Percentiles rank a stretch among this genome's conserved stretches.
Conservation (phyloP, 1,140 invertebrate species). For the Heliconius nattereri region DNA sequence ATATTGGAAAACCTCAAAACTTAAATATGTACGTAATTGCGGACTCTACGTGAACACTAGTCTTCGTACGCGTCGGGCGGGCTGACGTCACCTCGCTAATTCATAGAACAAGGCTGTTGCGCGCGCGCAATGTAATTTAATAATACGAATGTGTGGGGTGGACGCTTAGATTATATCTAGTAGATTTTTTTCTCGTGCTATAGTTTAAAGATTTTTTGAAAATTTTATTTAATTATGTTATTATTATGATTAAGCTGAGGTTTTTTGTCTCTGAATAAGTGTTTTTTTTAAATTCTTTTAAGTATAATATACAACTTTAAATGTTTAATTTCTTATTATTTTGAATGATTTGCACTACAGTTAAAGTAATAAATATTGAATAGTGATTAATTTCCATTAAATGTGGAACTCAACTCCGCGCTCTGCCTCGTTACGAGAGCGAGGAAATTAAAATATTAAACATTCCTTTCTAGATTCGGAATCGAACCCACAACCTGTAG, state of each 20-base stretch:
- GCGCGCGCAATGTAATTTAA: constrained; percentile 22
- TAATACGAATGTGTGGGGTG: constrained; percentile 25
- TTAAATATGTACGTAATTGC: neutral
- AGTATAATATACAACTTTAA: too few relatives aligned
- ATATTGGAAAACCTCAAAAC: constrained; percentile 4
- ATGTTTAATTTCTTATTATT: too few relatives aligned
- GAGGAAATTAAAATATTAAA: too few relatives aligned
- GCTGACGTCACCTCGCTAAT: constrained; percentile 31
- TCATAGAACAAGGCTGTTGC: constrained; percentile 36
- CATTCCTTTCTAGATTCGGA: too few relatives aligned
- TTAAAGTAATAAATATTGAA: too few relatives aligned
- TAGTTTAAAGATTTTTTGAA: neutral
- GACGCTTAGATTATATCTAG: neutral
- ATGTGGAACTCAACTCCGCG: too few relatives aligned
- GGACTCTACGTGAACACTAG: constrained; percentile 6
- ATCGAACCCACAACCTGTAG: too few relatives aligned
- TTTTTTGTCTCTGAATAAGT: too few relatives aligned
- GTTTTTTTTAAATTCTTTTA: too few relatives aligned
- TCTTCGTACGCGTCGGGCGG: neutral
- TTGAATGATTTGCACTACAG: too few relatives aligned
- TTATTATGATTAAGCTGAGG: neutral
- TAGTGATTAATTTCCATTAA: too few relatives aligned
- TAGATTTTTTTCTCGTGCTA: neutral
- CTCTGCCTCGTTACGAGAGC: too few relatives aligned
- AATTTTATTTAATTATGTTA: neutral